Conservation (phyloP, 2,888 invertebrate genomes). For the Xanthia togata region DNA sequence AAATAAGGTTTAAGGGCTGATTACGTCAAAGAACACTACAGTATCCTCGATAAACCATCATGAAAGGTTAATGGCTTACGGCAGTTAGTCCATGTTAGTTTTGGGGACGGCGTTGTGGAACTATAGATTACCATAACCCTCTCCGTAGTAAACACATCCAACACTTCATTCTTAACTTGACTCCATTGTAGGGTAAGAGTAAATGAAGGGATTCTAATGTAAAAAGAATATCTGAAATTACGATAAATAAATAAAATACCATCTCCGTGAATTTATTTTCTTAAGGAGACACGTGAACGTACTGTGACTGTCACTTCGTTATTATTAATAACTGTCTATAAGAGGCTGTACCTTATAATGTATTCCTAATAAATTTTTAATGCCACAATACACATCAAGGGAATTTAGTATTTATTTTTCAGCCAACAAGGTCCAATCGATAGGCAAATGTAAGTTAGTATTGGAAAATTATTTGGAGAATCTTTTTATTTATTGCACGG, state of each 20-base stretch:
- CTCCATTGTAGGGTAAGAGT: constrained; percentile 47
- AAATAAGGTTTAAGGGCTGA: constrained; percentile 3
- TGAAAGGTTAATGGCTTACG: constrained; percentile 62
- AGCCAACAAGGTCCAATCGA: constrained; percentile 62
- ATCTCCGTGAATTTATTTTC: constrained; percentile 70
- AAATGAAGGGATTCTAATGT: constrained; percentile 52
- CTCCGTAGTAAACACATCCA: constrained; percentile 57
- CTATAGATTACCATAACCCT: constrained; percentile 61
- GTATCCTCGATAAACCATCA: constrained; percentile 52
- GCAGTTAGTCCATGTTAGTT: constrained; percentile 62
- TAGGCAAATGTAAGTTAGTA: constrained; percentile 67
- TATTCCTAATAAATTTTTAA: constrained; percentile 67
- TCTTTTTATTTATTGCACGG: constrained; percentile 81
- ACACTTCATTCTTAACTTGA: constrained; percentile 60
- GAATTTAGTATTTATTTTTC: constrained; percentile 64
- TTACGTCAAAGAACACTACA: constrained; percentile 23
- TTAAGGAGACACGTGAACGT: constrained; percentile 68
- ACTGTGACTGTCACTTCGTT: constrained; percentile 70
- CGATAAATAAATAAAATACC: constrained; percentile 67
- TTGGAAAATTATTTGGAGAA: constrained; percentile 80
- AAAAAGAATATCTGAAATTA: constrained; percentile 62
- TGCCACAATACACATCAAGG: constrained; percentile 46
- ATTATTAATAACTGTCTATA: constrained; percentile 76
- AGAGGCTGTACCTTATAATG: constrained; percentile 74
- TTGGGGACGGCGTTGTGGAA: constrained; percentile 55